Base-by-base conservation (phyloP, 2,113 vertebrate genomes). In the Corythoichthys haematopterus region DNA sequence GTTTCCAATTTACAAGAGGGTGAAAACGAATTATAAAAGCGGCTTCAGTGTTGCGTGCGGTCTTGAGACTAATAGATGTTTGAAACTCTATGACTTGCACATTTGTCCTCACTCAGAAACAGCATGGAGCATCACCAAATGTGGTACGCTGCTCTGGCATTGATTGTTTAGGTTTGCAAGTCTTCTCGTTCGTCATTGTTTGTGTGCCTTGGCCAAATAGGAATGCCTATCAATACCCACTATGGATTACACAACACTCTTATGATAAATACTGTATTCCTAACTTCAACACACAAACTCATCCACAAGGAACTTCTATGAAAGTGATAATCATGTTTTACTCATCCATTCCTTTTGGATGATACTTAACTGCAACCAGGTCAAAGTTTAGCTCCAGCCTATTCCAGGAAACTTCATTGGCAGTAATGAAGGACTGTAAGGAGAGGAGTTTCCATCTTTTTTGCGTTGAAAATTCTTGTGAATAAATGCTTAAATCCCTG, bases 101-200 rank as follows among this genome's bases (percentile, higher is more conserved):
- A 48, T 69, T 74, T 61, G 12, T 68, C 14, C 9, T 50, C 20
- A 47, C 20, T 38, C 55, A 74, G 55, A 57, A 51, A 71, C 43
- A 62, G 4, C 20, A 60, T 48, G 9, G 12, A 35, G 38, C 38
- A 35, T 64, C 40, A 68, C 5, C 33, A 33, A 60, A 67, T 51
- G 43, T 1, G 15, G 36, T 61, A n/a, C 66, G 73, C 69, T 8
- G 40, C 47, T 70, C 64, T 43, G 53, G 38, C 35, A 59, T 69
- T 37, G 14, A 50, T 37, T 64, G 72, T 79, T 75, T 72, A 58
- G 56, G 12, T 69, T 66, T 63, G 57, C 43, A 67, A 28, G 50
- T 50, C 64, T 69, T 67, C 51, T 43, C 38, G 56, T 38, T 59
- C 66, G 57, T 60, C 48, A 28, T 1, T 57, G 64, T 74, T 80